A percentile compares a stretch with the other conserved stretches of the same genome.
Conservation (phyloP, 2,888 invertebrate genomes). For the Didymodactylos carnosus region DNA sequence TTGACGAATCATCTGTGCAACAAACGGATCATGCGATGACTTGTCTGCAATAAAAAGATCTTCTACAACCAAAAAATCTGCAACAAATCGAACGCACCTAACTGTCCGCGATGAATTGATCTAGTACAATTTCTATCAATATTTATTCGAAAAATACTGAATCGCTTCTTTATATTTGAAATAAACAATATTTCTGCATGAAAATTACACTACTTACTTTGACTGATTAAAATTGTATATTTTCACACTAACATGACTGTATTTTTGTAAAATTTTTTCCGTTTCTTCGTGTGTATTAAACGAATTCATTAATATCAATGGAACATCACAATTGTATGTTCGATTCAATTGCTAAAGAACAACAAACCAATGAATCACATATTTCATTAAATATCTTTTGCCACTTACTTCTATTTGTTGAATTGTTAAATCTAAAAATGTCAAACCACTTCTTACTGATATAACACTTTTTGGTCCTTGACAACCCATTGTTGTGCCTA, state of each 20-base stretch:
- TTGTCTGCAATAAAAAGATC: no score
- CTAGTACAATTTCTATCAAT: no score
- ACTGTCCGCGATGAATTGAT: no score
- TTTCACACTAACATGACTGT: slow-evolving; percentile 59
- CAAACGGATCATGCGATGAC: no score
- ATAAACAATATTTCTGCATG: no score
- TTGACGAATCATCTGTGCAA: no score
- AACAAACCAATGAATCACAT: not conserved
- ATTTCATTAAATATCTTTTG: not conserved
- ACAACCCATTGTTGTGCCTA: slow-evolving; percentile 37
- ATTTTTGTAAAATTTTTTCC: slow-evolving; percentile 73
- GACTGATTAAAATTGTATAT: slow-evolving; percentile 95
- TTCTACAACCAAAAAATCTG: no score
- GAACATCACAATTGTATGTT: slow-evolving; percentile 79
- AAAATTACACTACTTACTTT: slow-evolving; percentile 40
- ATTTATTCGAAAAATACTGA: no score
- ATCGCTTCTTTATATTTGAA: no score
- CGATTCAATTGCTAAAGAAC: slow-evolving; percentile 55
- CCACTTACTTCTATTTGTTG: slow-evolving; percentile 33
- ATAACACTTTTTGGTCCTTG: slow-evolving; percentile 34
- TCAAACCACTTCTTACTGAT: slow-evolving; percentile 32
- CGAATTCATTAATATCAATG: slow-evolving; percentile 93
- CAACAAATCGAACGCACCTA: no score
- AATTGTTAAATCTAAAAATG: slow-evolving; percentile 34
- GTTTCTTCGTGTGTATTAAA: slow-evolving; percentile 99